Base-by-base conservation (phyloP, 2,888 invertebrate genomes). In the Cheilosia urbana region DNA sequence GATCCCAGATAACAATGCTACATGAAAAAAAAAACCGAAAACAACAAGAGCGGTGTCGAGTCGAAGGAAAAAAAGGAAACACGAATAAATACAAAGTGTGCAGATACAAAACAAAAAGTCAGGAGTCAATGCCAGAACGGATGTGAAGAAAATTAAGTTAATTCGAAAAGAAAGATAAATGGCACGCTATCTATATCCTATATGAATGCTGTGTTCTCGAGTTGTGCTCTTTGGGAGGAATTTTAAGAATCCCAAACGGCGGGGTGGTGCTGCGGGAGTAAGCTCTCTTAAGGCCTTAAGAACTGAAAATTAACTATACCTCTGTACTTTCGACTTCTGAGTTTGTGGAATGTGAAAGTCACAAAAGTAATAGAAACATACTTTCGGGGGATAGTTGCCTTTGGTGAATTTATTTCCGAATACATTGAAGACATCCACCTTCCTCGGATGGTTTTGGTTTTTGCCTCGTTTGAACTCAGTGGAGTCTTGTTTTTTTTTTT, bases 121-220 rank as follows among this genome's bases (percentile, higher is more conserved):
- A 85, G 76, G 81, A 85, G 85, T 81, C 85, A 85, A 76, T 85
- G 85, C 71, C 85, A 66, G 62, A 85, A 80, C 60, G 85, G 81
- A 81, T 85, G 85, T 76, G 68, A 85, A 72, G 76, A 81, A 85
- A 85, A 85, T 85, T 85, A 85, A 85, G 85, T 85, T 85, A 85
- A 85, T 85, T 85, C 81, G 85, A 85, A 81, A 85, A 85, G 81
- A 85, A 77, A 85, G 85, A 85, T 81, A 85, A 85, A 85, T 85
- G 80, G 72, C 68, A 85, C 72, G 81, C 80, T 81, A 75, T 81
- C 72, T 81, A 77, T 81, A 72, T 81, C 77, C 72, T 81, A 77
- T 81, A 72, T 81, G 76, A 81, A 76, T 81, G 85, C 76, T 85
- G 81, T 76, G 76, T 81, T 76, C 66, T 76, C 76, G 62, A 81